Evolutionary conservation across 2,113 vertebrate species (phyloP).

Genomic region (Myrmecophaga tridactyla): DNA sequence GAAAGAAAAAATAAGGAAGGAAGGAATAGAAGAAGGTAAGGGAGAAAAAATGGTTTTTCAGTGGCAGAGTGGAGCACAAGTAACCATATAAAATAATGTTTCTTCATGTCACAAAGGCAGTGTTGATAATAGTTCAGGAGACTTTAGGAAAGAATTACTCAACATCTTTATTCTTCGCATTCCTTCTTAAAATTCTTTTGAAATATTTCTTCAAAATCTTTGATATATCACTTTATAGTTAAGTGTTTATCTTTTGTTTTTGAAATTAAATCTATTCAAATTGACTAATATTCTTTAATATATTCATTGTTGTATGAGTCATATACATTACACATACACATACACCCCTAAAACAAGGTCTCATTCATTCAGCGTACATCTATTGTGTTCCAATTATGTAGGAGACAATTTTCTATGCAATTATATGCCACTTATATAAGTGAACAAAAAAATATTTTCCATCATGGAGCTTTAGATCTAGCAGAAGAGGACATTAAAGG

Average conservation of each 20-base stretch:
- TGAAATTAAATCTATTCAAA: neutral
- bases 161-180: neutral
- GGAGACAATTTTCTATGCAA: neutral
- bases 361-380: neutral
- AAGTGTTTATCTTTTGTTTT: neutral
- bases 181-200: slow-evolving; percentile 1
- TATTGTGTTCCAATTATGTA: neutral
- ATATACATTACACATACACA: neutral
- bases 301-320: neutral
- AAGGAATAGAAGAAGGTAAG: neutral
- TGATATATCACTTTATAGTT: neutral
- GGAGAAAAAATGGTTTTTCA: neutral
- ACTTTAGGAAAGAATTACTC: neutral
- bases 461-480: neutral
- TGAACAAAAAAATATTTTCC: neutral
- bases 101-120: neutral
- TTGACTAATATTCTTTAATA: neutral
- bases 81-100: neutral
- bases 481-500: neutral
- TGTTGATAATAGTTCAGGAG: neutral
- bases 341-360: neutral
- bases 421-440: neutral
- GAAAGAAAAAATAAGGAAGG: neutral
- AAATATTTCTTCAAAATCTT: neutral
- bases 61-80: neutral